These are phyloP conservation scores for Rhamphomyia laevipes DNA, from an alignment of 2,888 invertebrate species.

Conservation along the genomic window DNA sequence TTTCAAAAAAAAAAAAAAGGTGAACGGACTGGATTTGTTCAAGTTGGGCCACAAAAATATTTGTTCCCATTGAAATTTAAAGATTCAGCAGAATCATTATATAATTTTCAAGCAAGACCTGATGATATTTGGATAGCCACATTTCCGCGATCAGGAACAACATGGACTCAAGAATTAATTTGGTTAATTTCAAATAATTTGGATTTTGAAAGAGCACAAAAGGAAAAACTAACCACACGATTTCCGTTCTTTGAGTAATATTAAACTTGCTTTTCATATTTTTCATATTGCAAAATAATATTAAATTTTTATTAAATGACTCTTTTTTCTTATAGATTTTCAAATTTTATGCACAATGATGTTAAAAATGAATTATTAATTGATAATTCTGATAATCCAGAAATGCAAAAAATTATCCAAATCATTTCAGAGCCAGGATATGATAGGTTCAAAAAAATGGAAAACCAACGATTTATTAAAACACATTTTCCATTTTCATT, in stretches of 20 bases:
- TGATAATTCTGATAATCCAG: slow-evolving; percentile 44
- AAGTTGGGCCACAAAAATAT: slow-evolving; percentile 62
- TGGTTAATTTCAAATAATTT: slow-evolving; percentile 68
- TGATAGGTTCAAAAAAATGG: slow-evolving; percentile 38
- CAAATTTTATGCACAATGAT: slow-evolving; percentile 54
- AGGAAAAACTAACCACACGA: slow-evolving; percentile 47
- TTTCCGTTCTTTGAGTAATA: slow-evolving; percentile 76
- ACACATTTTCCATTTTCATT: slow-evolving; percentile 69
- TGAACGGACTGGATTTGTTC: slow-evolving; percentile 60
- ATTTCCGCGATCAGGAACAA: slow-evolving; percentile 68
- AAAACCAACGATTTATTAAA: slow-evolving; percentile 36
- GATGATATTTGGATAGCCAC: slow-evolving; percentile 64
- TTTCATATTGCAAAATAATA: slow-evolving; percentile 21
- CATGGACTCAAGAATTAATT: slow-evolving; percentile 69
- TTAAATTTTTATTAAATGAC: too few relatives aligned
- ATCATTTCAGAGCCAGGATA: slow-evolving; percentile 50
- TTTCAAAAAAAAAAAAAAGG: slow-evolving; percentile 35
- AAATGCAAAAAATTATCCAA: slow-evolving; percentile 45
- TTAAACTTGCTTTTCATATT: too few relatives aligned
- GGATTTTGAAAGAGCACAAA: slow-evolving; percentile 52
- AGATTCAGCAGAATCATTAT: slow-evolving; percentile 50
- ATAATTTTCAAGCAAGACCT: slow-evolving; percentile 54
- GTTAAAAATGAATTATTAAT: slow-evolving; percentile 48
- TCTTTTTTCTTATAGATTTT: slow-evolving; percentile 50
- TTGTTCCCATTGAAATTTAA: slow-evolving; percentile 58